These are phyloP conservation scores for Drosophila tsacasi DNA, from an alignment of 1,140 invertebrate genomes.

Conservation along the genomic window DNA sequence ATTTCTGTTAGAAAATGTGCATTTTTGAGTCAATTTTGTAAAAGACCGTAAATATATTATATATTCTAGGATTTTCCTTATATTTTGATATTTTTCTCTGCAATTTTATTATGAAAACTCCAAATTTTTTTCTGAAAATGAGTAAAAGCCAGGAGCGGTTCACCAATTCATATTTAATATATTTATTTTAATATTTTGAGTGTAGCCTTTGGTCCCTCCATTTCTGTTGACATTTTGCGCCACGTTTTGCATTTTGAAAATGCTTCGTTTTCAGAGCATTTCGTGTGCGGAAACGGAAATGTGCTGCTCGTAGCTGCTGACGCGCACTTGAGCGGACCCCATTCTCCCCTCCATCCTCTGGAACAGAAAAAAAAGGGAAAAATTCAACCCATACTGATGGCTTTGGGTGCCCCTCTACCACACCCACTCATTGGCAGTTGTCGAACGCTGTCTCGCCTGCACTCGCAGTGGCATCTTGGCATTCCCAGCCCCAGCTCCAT, in stretches of 20 bases:
- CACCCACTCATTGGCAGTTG: conserved; percentile 69
- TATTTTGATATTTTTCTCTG: too few relatives aligned
- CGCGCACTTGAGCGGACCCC: conserved; percentile 62
- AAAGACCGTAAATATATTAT: too few relatives aligned
- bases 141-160: not conserved
- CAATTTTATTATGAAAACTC: too few relatives aligned
- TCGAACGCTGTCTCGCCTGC: conserved; percentile 65
- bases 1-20: not conserved
- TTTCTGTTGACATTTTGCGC: conserved; percentile 73
- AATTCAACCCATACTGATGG: not conserved
- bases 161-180: too few relatives aligned
- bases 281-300: conserved; percentile 82
- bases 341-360: not conserved
- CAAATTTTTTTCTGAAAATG: too few relatives aligned
- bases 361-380: not conserved
- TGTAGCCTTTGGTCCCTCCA: conserved; percentile 10
- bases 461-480: conserved; percentile 54
- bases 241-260: conserved; percentile 82
- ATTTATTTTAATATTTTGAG: conserved; percentile 5
- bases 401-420: not conserved
- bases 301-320: conserved; percentile 68
- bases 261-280: conserved; percentile 77
- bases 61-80: too few relatives aligned
- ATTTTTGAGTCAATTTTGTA: too few relatives aligned
- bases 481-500: not conserved